These are phyloP conservation scores for Ceyx cyanopectus DNA, from an alignment of 2,113 vertebrate genomes.

Conservation along the genomic window DNA sequence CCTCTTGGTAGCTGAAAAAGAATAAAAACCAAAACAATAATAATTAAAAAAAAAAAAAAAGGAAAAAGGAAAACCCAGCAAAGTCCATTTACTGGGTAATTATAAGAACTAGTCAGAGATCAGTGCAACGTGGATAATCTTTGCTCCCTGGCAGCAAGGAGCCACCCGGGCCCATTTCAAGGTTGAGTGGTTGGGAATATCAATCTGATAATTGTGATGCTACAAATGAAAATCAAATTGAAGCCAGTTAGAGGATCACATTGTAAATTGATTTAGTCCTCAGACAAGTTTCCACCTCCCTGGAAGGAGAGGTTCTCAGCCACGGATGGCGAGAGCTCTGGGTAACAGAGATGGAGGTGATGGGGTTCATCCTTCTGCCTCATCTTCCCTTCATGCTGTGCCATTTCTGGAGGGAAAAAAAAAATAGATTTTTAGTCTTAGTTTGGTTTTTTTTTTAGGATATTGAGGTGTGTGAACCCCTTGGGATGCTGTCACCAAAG, in stretches of 20 bases:
- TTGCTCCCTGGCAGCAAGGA: neutral
- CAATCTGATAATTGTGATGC: slow-evolving; percentile 39
- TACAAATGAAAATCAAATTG: slow-evolving; percentile 47
- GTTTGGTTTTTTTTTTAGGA: neutral
- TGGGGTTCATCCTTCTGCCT: neutral
- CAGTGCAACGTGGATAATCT: neutral
- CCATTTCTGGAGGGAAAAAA: accelerated
- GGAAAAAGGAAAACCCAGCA: neutral
- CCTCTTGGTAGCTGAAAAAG: accelerated
- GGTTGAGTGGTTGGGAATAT: slow-evolving; percentile 39
- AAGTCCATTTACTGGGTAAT: slow-evolving; percentile 31
- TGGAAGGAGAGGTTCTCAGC: accelerated
- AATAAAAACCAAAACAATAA: neutral
- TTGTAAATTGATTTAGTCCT: slow-evolving; percentile 24
- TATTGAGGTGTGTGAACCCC: accelerated
- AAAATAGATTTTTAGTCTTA: neutral
- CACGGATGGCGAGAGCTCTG: accelerated
- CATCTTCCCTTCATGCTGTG: neutral
- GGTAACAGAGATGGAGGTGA: neutral
- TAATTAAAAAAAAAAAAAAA: neutral
- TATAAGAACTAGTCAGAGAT: neutral
- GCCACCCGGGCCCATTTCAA: slow-evolving; percentile 26
- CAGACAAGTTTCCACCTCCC: neutral
- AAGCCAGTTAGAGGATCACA: neutral
- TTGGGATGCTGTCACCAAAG: accelerated